A percentile compares a stretch with the other conserved stretches of the same genome.
Evolutionary conservation across 2,888 invertebrate genomes (phyloP).

Genomic region (Xanthorhoe designata): DNA sequence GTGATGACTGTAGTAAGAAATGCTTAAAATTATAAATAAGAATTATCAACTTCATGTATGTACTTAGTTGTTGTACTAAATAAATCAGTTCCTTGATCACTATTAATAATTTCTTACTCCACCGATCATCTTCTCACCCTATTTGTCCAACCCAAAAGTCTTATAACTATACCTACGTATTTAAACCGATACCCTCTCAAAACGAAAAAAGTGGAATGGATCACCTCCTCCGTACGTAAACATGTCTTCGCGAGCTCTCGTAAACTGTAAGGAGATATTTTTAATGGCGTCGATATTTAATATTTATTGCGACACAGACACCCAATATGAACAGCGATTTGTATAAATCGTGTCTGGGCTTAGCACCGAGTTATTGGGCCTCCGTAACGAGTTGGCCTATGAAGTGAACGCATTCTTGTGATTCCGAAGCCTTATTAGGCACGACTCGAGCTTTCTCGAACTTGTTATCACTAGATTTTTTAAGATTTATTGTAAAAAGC

Average conservation of each 20-base stretch:
- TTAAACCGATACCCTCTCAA: slow-evolving; percentile 46
- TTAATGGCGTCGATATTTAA: slow-evolving; percentile 84
- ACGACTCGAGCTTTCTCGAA: slow-evolving; percentile 9
- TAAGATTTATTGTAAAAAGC: not conserved
- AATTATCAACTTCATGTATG: no score
- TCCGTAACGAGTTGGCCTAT: slow-evolving; percentile 33
- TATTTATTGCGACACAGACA: slow-evolving; percentile 83
- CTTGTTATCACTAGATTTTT: not conserved
- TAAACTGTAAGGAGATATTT: slow-evolving; percentile 85
- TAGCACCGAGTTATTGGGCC: slow-evolving; percentile 33
- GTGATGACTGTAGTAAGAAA: no score
- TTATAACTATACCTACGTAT: not conserved
- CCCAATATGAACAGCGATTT: slow-evolving; percentile 82
- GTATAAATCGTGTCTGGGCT: slow-evolving; percentile 62
- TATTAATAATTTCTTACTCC: not conserved
- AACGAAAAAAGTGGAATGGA: slow-evolving; percentile 77
- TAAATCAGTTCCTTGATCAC: no score
- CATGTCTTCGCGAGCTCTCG: slow-evolving; percentile 78
- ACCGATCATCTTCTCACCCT: not conserved
- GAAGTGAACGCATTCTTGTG: slow-evolving; percentile 30
- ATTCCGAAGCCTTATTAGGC: slow-evolving; percentile 13
- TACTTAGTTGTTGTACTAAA: no score
- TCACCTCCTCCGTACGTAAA: slow-evolving; percentile 79
- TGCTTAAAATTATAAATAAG: no score
- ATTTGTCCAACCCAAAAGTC: not conserved